Conservation (phyloP, 2,888 invertebrate species). For the Strigamia maritima region DNA sequence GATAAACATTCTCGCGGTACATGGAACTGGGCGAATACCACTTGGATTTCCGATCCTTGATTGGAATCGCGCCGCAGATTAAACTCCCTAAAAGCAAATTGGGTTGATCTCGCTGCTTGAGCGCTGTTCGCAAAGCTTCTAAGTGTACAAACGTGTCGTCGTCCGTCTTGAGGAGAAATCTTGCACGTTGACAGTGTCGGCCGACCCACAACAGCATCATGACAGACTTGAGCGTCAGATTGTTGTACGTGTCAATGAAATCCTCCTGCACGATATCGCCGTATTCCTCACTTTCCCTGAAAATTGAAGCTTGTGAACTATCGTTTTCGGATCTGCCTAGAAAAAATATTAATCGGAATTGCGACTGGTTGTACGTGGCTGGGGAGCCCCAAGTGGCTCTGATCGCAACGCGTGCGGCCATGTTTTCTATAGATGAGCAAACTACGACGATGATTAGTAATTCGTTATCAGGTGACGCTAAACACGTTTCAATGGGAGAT, state of each 20-base stretch:
- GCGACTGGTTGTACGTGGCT: constrained; percentile 37
- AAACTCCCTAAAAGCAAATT: constrained; percentile 67
- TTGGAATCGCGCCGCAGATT: constrained; percentile 74
- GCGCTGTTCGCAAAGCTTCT: constrained; percentile 59
- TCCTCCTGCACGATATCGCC: constrained; percentile 79
- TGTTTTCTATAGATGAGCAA: constrained; percentile 68
- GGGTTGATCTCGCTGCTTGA: constrained; percentile 48
- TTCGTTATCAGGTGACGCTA: constrained; percentile 20
- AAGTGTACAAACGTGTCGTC: constrained; percentile 83
- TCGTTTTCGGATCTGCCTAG: constrained; percentile 62
- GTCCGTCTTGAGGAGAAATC: constrained; percentile 76
- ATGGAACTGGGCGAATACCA: constrained; percentile 80
- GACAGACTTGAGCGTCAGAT: constrained; percentile 78
- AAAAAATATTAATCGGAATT: constrained; percentile 58
- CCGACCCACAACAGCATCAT: constrained; percentile 79
- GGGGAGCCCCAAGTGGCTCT: constrained; percentile 65
- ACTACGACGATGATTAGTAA: constrained; percentile 68
- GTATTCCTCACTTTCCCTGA: constrained; percentile 64
- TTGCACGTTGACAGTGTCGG: constrained; percentile 60
- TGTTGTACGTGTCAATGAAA: constrained; percentile 80
- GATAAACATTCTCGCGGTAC: constrained; percentile 69
- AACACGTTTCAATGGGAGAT: constrained; percentile 47
- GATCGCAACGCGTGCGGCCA: constrained; percentile 64
- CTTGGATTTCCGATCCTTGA: constrained; percentile 69
- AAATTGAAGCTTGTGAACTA: constrained; percentile 62